Conservation (phyloP, 1,140 invertebrate genomes). For the Bombus huntii region DNA sequence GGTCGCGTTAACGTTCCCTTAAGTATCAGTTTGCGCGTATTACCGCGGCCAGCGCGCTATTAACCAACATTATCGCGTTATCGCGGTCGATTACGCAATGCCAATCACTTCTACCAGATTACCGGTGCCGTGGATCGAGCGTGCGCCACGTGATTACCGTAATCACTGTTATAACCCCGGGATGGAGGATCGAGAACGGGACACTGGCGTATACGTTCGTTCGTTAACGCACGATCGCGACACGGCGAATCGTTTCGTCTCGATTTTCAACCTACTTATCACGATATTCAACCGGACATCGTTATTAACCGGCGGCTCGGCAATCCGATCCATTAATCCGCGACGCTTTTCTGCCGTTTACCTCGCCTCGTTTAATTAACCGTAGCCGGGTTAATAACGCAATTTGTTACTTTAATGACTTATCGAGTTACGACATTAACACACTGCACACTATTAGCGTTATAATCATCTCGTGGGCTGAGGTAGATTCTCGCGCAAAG, state of each 20-base stretch:
- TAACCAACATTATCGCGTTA: constrained; percentile 45
- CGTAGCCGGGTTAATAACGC: constrained; percentile 70
- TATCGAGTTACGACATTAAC: constrained; percentile 75
- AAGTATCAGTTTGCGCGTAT: constrained; percentile 37
- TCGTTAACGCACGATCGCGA: constrained; percentile 39
- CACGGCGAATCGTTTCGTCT: constrained; percentile 48
- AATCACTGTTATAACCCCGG: constrained; percentile 62
- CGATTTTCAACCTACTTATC: constrained; percentile 64
- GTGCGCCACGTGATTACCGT: constrained; percentile 34
- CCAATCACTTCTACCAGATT: constrained; percentile 28
- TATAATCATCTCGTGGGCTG: no score
- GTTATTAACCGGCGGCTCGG: constrained; percentile 53
- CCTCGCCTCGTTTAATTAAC: constrained; percentile 71
- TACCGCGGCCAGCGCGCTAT: neutral
- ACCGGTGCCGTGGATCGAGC: constrained; percentile 12
- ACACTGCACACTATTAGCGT: constrained; percentile 6
- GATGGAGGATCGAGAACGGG: constrained; percentile 17
- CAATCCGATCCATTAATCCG: constrained; percentile 64
- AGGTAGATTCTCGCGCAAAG: no score
- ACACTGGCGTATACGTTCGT: neutral
- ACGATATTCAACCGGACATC: constrained; percentile 34
- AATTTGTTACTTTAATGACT: constrained; percentile 74
- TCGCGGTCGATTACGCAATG: constrained; percentile 34
- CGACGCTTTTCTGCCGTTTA: constrained; percentile 63
- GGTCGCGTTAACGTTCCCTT: neutral